Base-by-base conservation (phyloP, 1,140 invertebrate genomes). In the Ephestia elutella region DNA sequence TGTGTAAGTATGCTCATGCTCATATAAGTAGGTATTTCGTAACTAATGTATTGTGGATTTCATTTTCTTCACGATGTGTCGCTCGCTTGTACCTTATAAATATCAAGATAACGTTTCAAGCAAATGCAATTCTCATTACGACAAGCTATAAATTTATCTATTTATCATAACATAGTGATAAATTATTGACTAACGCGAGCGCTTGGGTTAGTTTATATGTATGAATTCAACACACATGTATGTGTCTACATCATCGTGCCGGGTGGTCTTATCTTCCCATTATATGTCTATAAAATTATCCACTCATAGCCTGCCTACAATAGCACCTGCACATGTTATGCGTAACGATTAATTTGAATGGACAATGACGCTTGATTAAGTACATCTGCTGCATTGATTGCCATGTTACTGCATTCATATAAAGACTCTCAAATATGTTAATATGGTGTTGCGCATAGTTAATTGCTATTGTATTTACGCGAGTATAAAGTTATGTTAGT, bases 391-490 rank as follows among this genome's bases (percentile, higher is more conserved):
- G 51, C 38, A 35, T 28, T 44, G 15, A 44, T 15, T 56, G 58
- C 53, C 48, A 67, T 57, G 56, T 60, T 44, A 2, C 10, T n/a
- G 13, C n/a, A 44, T 15, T 44, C 3, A 44, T 44, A 15, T 44
- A 13, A 44, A 15, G 38, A n/a, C 15, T n/a, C n/a, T 15, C 13
- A 10, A 17, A 28, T 59, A 25, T 21, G 8, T 56, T 20, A 61
- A 57, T 55, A 60, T 62, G 21, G 59, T 62, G 71, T 64, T 73
- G 65, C 57, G 63, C 62, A 68, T 70, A 59, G 57, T 72, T 73
- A 69, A 74, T 74, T 70, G 62, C 61, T 58, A 63, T 63, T 62
- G 61, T 72, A 70, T 71, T 73, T 70, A 66, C 59, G 56, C 60
- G 63, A 57, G 55, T 18, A 56, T 53, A 53, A 53, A 21, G 18